Percentiles rank a stretch among this genome's conserved stretches.
phyloP scores from a whole-genome alignment of 2,113 vertebrate species.

The Castor canadensis region DNA sequence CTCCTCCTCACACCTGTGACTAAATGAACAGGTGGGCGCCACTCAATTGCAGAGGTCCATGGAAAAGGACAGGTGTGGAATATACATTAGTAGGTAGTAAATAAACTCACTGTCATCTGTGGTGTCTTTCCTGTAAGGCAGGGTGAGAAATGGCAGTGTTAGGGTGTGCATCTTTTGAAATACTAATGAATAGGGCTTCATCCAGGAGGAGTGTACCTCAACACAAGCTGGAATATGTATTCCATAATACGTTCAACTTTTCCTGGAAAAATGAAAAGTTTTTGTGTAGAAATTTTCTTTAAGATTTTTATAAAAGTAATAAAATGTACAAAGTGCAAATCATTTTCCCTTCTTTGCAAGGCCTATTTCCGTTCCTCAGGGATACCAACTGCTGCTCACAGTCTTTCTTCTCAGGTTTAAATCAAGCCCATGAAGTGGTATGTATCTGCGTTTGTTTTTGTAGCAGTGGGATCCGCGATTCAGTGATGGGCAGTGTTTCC shows the following conservation, averaged over 20 bases:
- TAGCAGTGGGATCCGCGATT: not conserved
- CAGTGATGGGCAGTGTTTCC: accelerated
- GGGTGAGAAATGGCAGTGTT: not conserved
- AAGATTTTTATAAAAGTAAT: conserved; percentile 5
- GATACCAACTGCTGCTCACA: not conserved
- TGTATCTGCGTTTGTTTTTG: not conserved
- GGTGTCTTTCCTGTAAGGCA: not conserved
- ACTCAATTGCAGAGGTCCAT: not conserved
- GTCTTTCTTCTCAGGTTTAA: not conserved
- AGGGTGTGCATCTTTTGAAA: not conserved
- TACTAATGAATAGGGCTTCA: not conserved
- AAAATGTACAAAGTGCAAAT: not conserved
- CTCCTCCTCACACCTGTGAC: not conserved
- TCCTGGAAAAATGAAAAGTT: not conserved
- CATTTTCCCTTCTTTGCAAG: not conserved
- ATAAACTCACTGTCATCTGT: too few species aligned
- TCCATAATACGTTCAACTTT: not conserved
- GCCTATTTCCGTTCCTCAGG: not conserved
- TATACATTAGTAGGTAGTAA: not conserved
- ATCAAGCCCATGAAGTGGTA: not conserved
- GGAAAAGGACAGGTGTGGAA: not conserved
- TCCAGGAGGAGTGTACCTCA: not conserved
- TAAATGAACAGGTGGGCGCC: not conserved
- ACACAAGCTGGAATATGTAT: not conserved
- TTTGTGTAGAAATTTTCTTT: not conserved